Evolutionary conservation across 37 sponge, comb jelly and placozoan genomes (phyloP).

Genomic region (Aplysina aerophoba): DNA sequence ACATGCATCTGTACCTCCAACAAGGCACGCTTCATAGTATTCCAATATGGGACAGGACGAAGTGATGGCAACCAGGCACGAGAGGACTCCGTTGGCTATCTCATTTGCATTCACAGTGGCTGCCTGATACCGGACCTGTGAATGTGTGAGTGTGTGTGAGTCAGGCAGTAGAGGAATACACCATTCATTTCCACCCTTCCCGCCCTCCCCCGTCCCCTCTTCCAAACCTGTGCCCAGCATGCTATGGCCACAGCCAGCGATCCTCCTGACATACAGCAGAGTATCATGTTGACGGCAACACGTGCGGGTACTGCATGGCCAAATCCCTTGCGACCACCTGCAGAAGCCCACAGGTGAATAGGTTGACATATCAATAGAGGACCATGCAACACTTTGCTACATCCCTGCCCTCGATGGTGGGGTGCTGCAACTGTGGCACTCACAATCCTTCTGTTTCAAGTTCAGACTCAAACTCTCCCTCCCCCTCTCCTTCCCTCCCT

Average conservation of each 20-base stretch:
- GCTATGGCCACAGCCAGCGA: slow-evolving; percentile 75
- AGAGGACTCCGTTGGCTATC: slow-evolving; percentile 90
- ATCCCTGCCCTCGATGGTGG: no score
- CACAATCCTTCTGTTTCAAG: no score
- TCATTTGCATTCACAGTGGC: slow-evolving; percentile 90
- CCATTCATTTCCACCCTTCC: no score
- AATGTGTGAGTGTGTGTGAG: background rate
- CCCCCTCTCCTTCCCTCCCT: background rate
- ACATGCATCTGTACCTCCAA: slow-evolving; percentile 60
- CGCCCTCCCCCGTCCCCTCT: no score
- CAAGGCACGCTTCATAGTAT: slow-evolving; percentile 73
- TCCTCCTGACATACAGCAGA: slow-evolving; percentile 79
- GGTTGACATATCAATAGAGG: background rate
- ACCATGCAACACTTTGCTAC: background rate
- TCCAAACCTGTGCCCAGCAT: slow-evolving; percentile 76
- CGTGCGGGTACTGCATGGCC: slow-evolving; percentile 62
- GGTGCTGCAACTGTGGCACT: no score
- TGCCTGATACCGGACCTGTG: slow-evolving; percentile 62
- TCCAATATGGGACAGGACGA: slow-evolving; percentile 83
- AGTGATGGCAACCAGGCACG: slow-evolving; percentile 91
- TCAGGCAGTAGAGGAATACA: no score
- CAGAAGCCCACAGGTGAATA: background rate
- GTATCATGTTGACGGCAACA: slow-evolving; percentile 93
- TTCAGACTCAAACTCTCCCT: background rate
- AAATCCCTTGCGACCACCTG: slow-evolving; percentile 20